phyloP scores from a whole-genome alignment of 2,113 vertebrate species.

The Urocitellus parryii region DNA sequence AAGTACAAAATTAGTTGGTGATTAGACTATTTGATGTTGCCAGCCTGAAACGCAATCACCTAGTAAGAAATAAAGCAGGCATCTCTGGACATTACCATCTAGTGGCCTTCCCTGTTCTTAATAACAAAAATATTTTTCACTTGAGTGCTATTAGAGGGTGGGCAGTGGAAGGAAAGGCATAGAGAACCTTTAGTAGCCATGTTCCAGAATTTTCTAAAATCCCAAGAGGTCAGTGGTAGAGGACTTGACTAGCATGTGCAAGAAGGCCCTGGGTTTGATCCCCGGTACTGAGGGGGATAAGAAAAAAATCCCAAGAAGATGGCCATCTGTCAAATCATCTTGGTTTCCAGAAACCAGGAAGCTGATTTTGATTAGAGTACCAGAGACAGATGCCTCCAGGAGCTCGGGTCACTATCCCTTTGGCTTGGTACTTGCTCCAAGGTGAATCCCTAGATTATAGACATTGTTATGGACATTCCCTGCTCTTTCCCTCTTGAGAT shows the following conservation, averaged over 20 bases:
- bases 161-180: background rate
- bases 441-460: background rate
- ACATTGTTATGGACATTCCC: background rate
- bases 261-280: background rate
- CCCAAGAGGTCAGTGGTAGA: background rate
- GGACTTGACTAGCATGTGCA: background rate
- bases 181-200: background rate
- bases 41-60: conserved; percentile 64
- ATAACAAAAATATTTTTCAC: background rate
- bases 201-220: background rate
- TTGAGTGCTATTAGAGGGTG: background rate
- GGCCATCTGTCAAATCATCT: background rate
- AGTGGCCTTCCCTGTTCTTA: conserved; percentile 32
- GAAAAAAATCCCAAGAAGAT: background rate
- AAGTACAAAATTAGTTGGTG: conserved; percentile 67
- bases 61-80: conserved; percentile 75
- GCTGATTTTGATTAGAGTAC: background rate
- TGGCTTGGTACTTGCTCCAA: background rate
- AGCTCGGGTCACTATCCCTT: background rate
- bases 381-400: background rate
- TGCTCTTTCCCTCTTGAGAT: background rate
- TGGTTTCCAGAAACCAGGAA: background rate
- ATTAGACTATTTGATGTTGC: conserved; percentile 60
- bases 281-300: too few species aligned
- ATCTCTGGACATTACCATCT: conserved; percentile 45